A percentile compares a stretch with the other conserved stretches of the same genome.
These are phyloP conservation scores for Glaucopsyche alexis DNA, from an alignment of 2,888 invertebrate species.

Conservation along the genomic window DNA sequence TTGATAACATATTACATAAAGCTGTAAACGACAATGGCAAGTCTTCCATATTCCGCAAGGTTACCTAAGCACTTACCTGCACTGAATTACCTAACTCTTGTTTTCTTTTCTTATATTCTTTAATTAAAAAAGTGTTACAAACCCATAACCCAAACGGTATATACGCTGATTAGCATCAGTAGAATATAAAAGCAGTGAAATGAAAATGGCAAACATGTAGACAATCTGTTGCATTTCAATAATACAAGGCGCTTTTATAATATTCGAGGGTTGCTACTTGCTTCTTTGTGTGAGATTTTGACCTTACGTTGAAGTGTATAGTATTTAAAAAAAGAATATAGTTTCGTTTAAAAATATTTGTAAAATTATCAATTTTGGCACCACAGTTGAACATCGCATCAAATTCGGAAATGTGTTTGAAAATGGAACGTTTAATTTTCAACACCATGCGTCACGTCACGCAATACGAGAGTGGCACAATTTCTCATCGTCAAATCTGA, in stretches of 20 bases:
- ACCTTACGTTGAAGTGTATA: too few relatives aligned
- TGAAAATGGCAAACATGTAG: neutral
- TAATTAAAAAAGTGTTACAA: too few relatives aligned
- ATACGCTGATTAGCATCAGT: too few relatives aligned
- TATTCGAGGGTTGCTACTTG: too few relatives aligned
- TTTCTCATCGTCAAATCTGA: conserved; percentile 59
- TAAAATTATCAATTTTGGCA: neutral
- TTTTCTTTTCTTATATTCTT: too few relatives aligned
- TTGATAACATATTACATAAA: neutral
- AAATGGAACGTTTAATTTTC: conserved; percentile 28
- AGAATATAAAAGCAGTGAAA: neutral
- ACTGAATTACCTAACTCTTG: too few relatives aligned
- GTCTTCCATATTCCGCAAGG: neutral
- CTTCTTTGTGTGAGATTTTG: neutral
- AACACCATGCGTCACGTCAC: conserved; percentile 32
- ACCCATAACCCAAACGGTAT: too few relatives aligned
- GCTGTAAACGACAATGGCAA: neutral
- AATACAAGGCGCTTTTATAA: neutral
- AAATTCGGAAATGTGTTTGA: neutral
- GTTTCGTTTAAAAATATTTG: too few relatives aligned
- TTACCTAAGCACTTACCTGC: too few relatives aligned
- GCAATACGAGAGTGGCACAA: conserved; percentile 45
- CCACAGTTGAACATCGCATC: neutral
- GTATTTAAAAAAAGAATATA: too few relatives aligned
- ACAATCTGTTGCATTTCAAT: neutral